These are phyloP conservation scores for Palaemon carinicauda DNA, from an alignment of 1,140 invertebrate genomes.

Conservation along the genomic window DNA sequence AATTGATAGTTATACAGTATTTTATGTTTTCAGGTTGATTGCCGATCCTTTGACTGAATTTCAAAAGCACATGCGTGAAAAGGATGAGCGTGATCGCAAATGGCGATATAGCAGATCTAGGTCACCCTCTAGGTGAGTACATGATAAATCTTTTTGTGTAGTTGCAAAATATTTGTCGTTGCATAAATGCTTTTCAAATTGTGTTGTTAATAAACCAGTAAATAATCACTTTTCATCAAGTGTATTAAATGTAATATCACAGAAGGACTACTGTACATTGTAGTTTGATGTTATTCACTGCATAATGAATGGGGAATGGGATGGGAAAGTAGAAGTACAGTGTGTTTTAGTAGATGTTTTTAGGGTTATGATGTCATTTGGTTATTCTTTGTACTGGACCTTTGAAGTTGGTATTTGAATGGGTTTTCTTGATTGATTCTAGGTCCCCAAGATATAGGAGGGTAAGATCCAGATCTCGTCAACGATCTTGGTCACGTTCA, in stretches of 20 bases:
- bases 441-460: neutral
- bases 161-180: neutral
- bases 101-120: conserved; percentile 31
- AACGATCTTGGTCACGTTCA: conserved; percentile 27
- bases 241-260: too few species aligned
- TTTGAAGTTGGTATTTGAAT: too few species aligned
- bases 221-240: too few species aligned
- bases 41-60: conserved; percentile 33
- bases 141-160: neutral
- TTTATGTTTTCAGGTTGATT: conserved; percentile 1
- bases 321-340: too few species aligned
- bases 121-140: conserved; percentile 30
- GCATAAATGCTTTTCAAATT: neutral
- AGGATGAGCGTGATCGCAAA: conserved; percentile 19
- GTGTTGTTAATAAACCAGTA: too few species aligned
- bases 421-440: neutral
- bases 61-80: conserved; percentile 36
- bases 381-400: too few species aligned
- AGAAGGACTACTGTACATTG: too few species aligned
- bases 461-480: conserved; percentile 11
- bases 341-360: too few species aligned
- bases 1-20: too few species aligned
- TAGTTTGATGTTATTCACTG: too few species aligned
- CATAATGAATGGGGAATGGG: too few species aligned
- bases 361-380: too few species aligned